A percentile compares a stretch with the other conserved stretches of the same genome.
Evolutionary conservation across 2,888 invertebrate genomes (phyloP).

Genomic region (Lucinisca nassula): DNA sequence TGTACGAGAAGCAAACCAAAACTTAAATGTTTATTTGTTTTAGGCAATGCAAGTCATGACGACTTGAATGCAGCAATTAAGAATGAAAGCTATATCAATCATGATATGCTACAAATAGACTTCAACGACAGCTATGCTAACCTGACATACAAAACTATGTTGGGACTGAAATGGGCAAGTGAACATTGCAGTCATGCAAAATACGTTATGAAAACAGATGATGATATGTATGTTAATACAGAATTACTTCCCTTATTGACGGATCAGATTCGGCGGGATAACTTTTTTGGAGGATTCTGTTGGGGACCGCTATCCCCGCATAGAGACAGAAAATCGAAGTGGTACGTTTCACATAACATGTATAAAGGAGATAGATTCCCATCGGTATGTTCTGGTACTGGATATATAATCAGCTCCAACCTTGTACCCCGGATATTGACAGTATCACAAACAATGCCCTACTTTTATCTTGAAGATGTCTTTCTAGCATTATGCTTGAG

Average conservation of each 20-base stretch:
- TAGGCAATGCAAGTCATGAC: slow-evolving; percentile 55
- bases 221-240: slow-evolving; percentile 80
- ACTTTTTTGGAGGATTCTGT: slow-evolving; percentile 78
- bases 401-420: slow-evolving; percentile 77
- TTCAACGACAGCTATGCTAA: slow-evolving; percentile 80
- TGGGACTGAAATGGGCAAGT: slow-evolving; percentile 73
- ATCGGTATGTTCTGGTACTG: slow-evolving; percentile 81
- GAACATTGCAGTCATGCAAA: slow-evolving; percentile 69
- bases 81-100: slow-evolving; percentile 64
- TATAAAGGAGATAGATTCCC: slow-evolving; percentile 69
- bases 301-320: slow-evolving; percentile 78
- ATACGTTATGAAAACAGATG: slow-evolving; percentile 85
- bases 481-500: slow-evolving; percentile 79
- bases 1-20: slow-evolving; percentile 54
- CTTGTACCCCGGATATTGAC: slow-evolving; percentile 65
- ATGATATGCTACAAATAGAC: slow-evolving; percentile 75
- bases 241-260: slow-evolving; percentile 74
- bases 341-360: slow-evolving; percentile 76
- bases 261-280: slow-evolving; percentile 60
- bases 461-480: slow-evolving; percentile 82
- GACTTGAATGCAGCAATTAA: slow-evolving; percentile 35
- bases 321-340: slow-evolving; percentile 76
- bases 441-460: slow-evolving; percentile 75
- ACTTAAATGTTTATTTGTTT: slow-evolving; percentile 71
- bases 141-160: slow-evolving; percentile 79